A percentile compares a stretch with the other conserved stretches of the same genome.
Conservation (phyloP, 35 echinoderm and acorn worm genomes). For the Ophiothrix spiculata region DNA sequence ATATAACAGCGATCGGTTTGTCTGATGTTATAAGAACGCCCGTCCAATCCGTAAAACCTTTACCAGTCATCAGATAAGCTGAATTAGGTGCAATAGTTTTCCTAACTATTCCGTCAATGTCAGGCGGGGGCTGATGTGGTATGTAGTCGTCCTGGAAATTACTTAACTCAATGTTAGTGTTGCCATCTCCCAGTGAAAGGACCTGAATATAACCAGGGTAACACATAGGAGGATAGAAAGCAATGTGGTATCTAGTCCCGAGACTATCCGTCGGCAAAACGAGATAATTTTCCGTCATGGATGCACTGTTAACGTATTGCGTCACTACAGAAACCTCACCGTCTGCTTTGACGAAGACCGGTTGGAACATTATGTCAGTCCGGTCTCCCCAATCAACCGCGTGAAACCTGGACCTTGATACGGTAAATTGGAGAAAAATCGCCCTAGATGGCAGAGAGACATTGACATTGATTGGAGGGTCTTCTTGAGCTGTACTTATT, state of each 20-base stretch:
- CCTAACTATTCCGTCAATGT: too few species aligned
- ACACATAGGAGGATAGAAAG: background rate
- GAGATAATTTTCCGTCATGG: too few species aligned
- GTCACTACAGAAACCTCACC: background rate
- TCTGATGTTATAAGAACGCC: too few species aligned
- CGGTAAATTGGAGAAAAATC: background rate
- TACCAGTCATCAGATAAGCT: too few species aligned
- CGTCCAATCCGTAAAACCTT: too few species aligned
- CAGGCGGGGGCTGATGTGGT: too few species aligned
- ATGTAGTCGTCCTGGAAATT: too few species aligned
- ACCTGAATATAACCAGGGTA: background rate
- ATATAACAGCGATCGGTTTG: background rate
- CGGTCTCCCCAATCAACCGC: background rate
- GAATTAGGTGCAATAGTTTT: too few species aligned
- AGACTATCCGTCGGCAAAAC: background rate
- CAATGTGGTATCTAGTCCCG: background rate
- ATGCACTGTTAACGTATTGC: background rate
- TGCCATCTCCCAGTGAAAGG: background rate
- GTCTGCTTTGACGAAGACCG: background rate
- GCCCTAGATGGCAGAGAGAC: background rate
- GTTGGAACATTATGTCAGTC: background rate
- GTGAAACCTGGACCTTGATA: background rate
- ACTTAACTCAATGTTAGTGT: background rate
- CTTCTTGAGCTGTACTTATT: background rate
- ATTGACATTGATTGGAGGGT: background rate